A percentile compares a stretch with the other conserved stretches of the same genome.
Evolutionary conservation across 2,797 vertebrate species (phyloP).

Genomic region (Aldrovandia affinis): DNA sequence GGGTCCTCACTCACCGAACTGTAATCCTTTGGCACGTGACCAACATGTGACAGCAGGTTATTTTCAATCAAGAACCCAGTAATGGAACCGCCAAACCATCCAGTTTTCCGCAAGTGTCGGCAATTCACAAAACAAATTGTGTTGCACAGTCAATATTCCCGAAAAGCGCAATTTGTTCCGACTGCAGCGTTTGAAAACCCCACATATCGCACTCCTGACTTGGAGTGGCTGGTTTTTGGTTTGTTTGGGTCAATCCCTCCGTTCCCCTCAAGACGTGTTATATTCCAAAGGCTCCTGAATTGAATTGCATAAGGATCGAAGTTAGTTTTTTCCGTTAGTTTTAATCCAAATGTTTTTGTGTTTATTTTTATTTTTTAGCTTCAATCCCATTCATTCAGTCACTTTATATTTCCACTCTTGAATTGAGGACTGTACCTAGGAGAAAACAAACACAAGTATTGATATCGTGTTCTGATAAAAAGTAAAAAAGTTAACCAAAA

Average conservation of each 20-base stretch:
- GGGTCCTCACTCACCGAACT: slow-evolving; percentile 3
- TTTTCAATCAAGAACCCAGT: background rate
- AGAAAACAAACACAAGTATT: slow-evolving; percentile 32
- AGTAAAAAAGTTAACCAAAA: background rate
- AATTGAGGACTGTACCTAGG: slow-evolving; percentile 45
- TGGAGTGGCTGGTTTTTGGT: background rate
- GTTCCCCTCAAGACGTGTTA: background rate
- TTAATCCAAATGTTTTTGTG: background rate
- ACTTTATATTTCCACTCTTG: slow-evolving; percentile 39
- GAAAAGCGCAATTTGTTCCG: background rate
- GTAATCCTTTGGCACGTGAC: slow-evolving; percentile 45
- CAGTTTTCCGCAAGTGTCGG: background rate
- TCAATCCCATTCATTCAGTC: slow-evolving; percentile 39
- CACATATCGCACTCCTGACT: background rate
- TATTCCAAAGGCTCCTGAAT: slow-evolving; percentile 26
- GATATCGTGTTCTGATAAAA: slow-evolving; percentile 1
- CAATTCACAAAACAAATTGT: background rate
- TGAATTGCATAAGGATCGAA: slow-evolving; percentile 11
- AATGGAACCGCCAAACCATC: background rate
- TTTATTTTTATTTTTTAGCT: background rate
- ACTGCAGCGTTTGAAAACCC: background rate
- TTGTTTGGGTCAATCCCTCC: background rate
- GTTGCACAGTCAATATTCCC: background rate
- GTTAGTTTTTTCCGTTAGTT: background rate
- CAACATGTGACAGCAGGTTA: background rate